Base-by-base conservation (phyloP, 1,140 invertebrate species). In the Bactericera cockerelli region DNA sequence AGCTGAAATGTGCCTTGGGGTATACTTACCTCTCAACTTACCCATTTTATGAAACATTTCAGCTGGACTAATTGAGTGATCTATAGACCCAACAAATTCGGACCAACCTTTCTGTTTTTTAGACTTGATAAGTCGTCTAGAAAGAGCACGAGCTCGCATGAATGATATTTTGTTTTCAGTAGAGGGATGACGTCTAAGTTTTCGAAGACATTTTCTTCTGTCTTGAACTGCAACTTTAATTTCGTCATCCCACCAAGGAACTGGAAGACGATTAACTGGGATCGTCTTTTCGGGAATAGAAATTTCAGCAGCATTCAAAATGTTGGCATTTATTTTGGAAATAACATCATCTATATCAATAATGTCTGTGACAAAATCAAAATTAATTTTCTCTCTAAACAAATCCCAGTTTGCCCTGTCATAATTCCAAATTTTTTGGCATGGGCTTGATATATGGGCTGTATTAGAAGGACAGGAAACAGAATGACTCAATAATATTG, bases 181-280 rank as follows among this genome's bases (percentile, higher is more conserved):
- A n/a, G 42, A 19, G 6, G 42, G 42, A 49, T 49, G n/a, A 6
- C 22, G 6, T 49, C n/a, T 49, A 4, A 31, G 13, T 31, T 31
- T 31, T 6, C 42, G 22, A 22, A 16, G 22, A 49, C 22, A 22
- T 49, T 22, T 49, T 16, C 42, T 16, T 16, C n/a, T 49, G 6
- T 49, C 22, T 16, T 8, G n/a, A 8, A 19, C 19, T 16, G n/a
- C 22, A n/a, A 6, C 42, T 16, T 49, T 49, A 8, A 49, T 8
- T 4, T 49, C 42, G n/a, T 19, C n/a, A n/a, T 49, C 42, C 42
- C 42, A 49, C 42, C 42, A 49, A 22, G 42, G 42, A 22, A 49
- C 42, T 10, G 42, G n/a, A 4, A 49, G 8, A 19, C n/a, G n/a
- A 6, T 49, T 22, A 8, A 8, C 3, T 6, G 42, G 42, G 19